Base-by-base conservation (phyloP, 2,113 vertebrate species). In the Excalfactoria chinensis region DNA sequence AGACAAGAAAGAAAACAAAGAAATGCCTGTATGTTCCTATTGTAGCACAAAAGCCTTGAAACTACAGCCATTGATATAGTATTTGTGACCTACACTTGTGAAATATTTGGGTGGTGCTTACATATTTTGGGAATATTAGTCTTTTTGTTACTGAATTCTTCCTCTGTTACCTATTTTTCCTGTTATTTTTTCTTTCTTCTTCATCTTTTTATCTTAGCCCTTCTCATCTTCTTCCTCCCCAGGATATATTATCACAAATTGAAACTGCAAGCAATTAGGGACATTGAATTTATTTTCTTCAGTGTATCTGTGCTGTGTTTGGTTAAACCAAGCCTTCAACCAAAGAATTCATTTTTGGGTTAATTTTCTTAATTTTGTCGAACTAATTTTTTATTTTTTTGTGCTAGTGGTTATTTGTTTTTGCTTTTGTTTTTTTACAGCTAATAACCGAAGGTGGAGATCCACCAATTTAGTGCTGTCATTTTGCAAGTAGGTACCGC, bases 211-310 rank as follows among this genome's bases (percentile, higher is more conserved):
- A 11, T 66, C 11, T 30, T 67, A 59, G 37, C 13, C 5, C 1
- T 5, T 6, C 5, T 0, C 3, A 9, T 11, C 6, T 8, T 32
- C 17, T 34, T 72, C 48, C 35, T 48, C 11, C 22, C 34, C 6
- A 0, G 28, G 20, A 17, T 44, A 26, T 28, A 71, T 44, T 25
- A 30, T 49, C 28, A 30, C 16, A 64, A 64, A 37, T 13, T 25
- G 35, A 77, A 26, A 15, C 9, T 64, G 32, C 19, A 37, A 2
- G 20, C 13, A 67, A 18, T 71, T 37, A 49, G 58, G 48, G 20
- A 35, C 13, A 68, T 12, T 25, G 35, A 25, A 15, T 30, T 63
- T 23, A 7, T 13, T 66, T 81, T 84, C n/a, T 51, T 71, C 0
- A 8, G 2, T 12, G 2, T 35, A 8, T 51, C 40, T 64, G 0